These are phyloP conservation scores for Penaeus chinensis DNA, from an alignment of 1,140 invertebrate genomes.

Conservation along the genomic window DNA sequence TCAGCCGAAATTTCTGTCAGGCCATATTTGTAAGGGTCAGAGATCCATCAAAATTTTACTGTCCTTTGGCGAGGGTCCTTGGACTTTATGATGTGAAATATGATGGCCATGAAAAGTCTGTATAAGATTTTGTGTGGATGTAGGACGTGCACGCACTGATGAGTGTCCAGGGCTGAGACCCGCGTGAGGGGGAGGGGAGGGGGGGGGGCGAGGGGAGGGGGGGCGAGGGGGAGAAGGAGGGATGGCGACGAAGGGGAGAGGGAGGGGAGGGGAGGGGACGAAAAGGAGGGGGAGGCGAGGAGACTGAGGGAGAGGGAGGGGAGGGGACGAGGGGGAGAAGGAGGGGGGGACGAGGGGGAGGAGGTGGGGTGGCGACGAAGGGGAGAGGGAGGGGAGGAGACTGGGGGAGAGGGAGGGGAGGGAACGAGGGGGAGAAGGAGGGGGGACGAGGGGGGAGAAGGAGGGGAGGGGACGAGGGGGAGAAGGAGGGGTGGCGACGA, in stretches of 20 bases:
- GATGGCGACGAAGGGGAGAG: neutral
- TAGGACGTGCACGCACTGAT: neutral
- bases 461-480: too few species aligned
- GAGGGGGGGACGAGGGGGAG: too few species aligned
- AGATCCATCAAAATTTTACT: slow-evolving; percentile 39
- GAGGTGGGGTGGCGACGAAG: too few species aligned
- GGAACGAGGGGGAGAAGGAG: too few species aligned
- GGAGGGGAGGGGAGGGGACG: too few species aligned
- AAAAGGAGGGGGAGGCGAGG: too few species aligned
- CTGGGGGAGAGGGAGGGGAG: too few species aligned
- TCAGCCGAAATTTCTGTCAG: slow-evolving; percentile 14
- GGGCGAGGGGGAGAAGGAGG: neutral
- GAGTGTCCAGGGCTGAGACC: neutral
- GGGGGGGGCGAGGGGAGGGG: neutral
- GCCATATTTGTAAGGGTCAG: slow-evolving; percentile 39
- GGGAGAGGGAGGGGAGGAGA: too few species aligned
- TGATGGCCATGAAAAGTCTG: slow-evolving; percentile 31
- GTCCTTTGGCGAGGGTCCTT: slow-evolving; percentile 11
- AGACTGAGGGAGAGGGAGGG: too few species aligned
- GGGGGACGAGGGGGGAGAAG: too few species aligned
- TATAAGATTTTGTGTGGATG: slow-evolving; percentile 26
- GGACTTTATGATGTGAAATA: slow-evolving; percentile 31
- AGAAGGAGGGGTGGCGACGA: too few species aligned
- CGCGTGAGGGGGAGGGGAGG: neutral
- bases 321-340: too few species aligned